Evolutionary conservation across 2,888 invertebrate species (phyloP).

Genomic region (Orthosia gracilis): DNA sequence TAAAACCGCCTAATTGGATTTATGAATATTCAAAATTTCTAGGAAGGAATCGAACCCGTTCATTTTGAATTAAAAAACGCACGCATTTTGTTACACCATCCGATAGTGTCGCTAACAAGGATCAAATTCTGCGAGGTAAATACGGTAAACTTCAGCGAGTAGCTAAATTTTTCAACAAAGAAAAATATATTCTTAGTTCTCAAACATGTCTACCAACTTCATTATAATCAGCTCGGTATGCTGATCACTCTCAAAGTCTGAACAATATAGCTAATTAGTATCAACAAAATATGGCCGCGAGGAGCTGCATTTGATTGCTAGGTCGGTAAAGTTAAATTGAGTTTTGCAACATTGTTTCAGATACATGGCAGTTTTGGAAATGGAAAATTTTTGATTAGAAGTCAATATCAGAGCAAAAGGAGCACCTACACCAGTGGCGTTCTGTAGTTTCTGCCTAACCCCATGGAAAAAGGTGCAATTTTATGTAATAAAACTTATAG

Average conservation of each 20-base stretch:
- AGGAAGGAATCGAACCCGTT: no score
- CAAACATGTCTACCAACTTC: background rate
- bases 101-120: no score
- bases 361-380: background rate
- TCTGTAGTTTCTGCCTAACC: no score
- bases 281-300: background rate
- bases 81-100: no score
- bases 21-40: no score
- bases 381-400: background rate
- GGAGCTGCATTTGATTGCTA: conserved; percentile 7
- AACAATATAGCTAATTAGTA: background rate
- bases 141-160: no score
- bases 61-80: no score
- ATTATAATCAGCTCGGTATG: background rate
- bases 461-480: no score
- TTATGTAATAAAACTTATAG: background rate
- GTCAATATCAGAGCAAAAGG: background rate
- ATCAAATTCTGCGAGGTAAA: no score
- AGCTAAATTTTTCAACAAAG: no score
- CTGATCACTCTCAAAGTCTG: background rate
- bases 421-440: no score
- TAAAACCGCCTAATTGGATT: no score
- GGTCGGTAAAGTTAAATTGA: conserved; percentile 24
- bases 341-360: conserved; percentile 6
- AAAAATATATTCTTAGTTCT: background rate